phyloP scores from a whole-genome alignment of 2,888 invertebrate species.

The Ephialtes manifestator region DNA sequence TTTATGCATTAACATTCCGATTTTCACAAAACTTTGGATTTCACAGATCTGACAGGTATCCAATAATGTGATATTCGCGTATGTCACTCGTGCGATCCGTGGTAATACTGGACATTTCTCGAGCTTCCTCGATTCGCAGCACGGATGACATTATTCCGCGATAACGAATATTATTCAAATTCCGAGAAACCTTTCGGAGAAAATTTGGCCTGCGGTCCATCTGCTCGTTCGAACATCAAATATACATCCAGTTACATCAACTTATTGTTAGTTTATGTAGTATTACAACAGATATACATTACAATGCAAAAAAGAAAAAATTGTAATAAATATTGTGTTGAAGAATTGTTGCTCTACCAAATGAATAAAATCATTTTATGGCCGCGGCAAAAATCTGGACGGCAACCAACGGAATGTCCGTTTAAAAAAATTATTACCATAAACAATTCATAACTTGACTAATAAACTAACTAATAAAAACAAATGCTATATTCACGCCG shows the following conservation, averaged over 20 bases:
- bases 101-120: not conserved
- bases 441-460: too few species aligned
- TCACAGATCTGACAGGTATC: not conserved
- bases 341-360: too few species aligned
- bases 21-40: not conserved
- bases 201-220: not conserved
- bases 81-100: not conserved
- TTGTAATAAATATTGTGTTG: too few species aligned
- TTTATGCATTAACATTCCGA: not conserved
- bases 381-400: too few species aligned
- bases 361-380: too few species aligned
- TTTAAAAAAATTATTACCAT: too few species aligned
- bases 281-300: too few species aligned
- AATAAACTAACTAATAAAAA: too few species aligned
- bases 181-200: not conserved
- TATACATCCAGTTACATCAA: not conserved
- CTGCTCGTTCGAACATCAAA: not conserved
- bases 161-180: conserved; percentile 2
- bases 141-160: not conserved
- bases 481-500: too few species aligned
- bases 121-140: not conserved
- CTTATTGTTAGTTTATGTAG: too few species aligned
- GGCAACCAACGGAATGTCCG: too few species aligned
- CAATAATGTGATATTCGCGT: not conserved
- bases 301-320: too few species aligned